A percentile compares a stretch with the other conserved stretches of the same genome.
Conservation (phyloP, 2,888 invertebrate species). For the Orgyia antiqua region DNA sequence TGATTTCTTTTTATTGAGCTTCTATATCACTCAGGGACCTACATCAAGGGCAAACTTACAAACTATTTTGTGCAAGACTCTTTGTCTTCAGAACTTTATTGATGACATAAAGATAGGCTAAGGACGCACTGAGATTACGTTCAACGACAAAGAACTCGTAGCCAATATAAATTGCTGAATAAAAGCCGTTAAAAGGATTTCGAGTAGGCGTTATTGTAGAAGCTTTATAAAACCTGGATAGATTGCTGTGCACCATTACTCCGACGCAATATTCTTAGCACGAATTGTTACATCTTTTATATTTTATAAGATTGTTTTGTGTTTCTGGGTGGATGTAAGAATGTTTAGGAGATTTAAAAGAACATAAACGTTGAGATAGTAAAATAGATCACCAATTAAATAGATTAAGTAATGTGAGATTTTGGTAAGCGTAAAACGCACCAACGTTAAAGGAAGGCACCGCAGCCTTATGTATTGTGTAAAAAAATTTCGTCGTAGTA, state of each 20-base stretch:
- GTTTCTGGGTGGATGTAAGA: background rate
- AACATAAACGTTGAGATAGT: background rate
- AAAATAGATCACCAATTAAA: too few relatives aligned
- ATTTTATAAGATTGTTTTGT: conserved; percentile 1
- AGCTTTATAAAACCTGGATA: conserved; percentile 1
- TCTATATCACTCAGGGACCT: conserved; percentile 9
- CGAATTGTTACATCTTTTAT: conserved; percentile 1
- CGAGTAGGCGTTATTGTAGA: background rate
- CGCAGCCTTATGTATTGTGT: too few relatives aligned
- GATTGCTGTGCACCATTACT: background rate
- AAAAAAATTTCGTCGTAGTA: too few relatives aligned
- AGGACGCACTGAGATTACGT: conserved; percentile 5
- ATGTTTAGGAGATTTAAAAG: background rate
- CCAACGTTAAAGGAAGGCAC: too few relatives aligned
- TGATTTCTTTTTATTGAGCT: conserved; percentile 11
- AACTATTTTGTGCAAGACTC: conserved; percentile 20
- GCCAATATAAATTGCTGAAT: conserved; percentile 6
- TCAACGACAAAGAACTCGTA: conserved; percentile 3
- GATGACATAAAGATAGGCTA: conserved; percentile 17
- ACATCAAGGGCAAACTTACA: conserved; percentile 7
- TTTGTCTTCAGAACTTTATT: conserved; percentile 18
- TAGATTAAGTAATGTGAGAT: too few relatives aligned
- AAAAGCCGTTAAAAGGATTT: conserved; percentile 8
- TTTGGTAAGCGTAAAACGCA: too few relatives aligned
- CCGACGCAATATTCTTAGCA: background rate